Conservation (phyloP, 2,888 invertebrate genomes). For the Alitta virens region DNA sequence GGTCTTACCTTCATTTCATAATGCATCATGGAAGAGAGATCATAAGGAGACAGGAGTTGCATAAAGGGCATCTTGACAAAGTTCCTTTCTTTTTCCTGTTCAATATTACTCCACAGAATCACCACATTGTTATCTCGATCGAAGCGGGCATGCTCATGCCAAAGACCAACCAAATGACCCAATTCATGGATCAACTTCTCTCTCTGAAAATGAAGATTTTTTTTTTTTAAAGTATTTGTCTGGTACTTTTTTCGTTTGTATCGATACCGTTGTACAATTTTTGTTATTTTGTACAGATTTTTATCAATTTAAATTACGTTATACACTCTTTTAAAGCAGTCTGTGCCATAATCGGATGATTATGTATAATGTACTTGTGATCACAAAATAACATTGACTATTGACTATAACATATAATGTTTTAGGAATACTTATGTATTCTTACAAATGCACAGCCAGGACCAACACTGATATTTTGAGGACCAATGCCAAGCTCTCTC, state of each 20-base stretch:
- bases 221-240: background rate
- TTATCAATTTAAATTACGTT: background rate
- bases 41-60: slow-evolving; percentile 27
- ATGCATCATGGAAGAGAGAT: slow-evolving; percentile 30
- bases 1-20: slow-evolving; percentile 22
- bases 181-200: slow-evolving; percentile 28
- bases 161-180: slow-evolving; percentile 28
- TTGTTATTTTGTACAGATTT: background rate
- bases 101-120: slow-evolving; percentile 24
- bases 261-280: background rate
- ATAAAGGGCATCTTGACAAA: slow-evolving; percentile 19
- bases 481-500: slow-evolving; percentile 6
- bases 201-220: slow-evolving; percentile 8
- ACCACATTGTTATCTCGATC: slow-evolving; percentile 26
- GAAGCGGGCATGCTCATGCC: slow-evolving; percentile 28
- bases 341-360: no score
- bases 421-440: background rate
- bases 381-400: background rate
- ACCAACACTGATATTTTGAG: slow-evolving; percentile 17
- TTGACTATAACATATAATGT: background rate
- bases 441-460: slow-evolving; percentile 21
- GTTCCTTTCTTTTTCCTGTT: slow-evolving; percentile 13
- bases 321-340: no score
- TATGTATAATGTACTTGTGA: no score
- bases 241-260: background rate